phyloP scores from a whole-genome alignment of 1,140 invertebrate genomes.

The Hylyphantes graminicola region DNA sequence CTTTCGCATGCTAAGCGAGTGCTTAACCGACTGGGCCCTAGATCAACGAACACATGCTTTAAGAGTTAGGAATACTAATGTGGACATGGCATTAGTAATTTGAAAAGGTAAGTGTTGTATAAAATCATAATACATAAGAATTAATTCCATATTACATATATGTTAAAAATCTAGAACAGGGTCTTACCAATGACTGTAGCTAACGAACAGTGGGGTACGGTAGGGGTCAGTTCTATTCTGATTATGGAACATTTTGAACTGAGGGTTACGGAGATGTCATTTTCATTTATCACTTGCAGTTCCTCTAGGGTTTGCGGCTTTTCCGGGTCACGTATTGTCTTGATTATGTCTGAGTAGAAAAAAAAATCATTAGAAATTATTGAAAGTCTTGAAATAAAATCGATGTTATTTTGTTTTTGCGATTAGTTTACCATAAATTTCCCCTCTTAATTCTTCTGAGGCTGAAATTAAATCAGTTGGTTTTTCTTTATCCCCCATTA shows the following conservation, averaged over 20 bases:
- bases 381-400: constrained; percentile 3
- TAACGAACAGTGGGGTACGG: constrained; percentile 99
- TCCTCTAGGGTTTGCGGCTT: constrained; percentile 97
- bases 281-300: constrained; percentile 91
- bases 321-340: constrained; percentile 97
- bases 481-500: too few species aligned
- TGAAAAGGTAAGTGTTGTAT: background rate
- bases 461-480: too few species aligned
- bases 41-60: too few species aligned
- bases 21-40: too few species aligned
- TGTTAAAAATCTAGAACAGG: background rate
- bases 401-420: background rate
- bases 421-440: constrained; percentile 32
- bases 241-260: constrained; percentile 73
- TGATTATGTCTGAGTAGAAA: constrained; percentile 74
- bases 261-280: constrained; percentile 75
- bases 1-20: too few species aligned
- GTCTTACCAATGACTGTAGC: constrained; percentile 90
- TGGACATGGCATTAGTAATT: too few species aligned
- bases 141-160: background rate
- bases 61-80: too few species aligned
- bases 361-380: background rate
- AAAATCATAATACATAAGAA: background rate
- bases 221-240: constrained; percentile 90
- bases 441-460: constrained; percentile 5